phyloP scores from a whole-genome alignment of 2,797 vertebrate genomes.

The Smutsia gigantea region DNA sequence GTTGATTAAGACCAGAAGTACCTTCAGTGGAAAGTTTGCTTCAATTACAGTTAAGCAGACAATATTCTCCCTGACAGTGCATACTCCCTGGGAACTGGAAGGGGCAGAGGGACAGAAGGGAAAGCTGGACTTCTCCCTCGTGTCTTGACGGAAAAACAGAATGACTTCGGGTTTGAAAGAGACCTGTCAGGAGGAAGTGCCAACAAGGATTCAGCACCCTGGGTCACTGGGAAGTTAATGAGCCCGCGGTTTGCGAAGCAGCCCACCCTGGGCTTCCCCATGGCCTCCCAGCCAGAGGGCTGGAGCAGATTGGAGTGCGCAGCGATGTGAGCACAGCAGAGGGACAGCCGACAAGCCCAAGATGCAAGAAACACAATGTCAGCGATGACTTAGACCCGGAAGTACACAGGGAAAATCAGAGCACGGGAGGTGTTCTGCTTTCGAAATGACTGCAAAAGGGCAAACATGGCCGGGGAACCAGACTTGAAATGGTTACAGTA shows the following conservation, averaged over 20 bases:
- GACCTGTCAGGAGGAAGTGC: neutral
- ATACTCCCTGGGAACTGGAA: neutral
- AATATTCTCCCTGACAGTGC: neutral
- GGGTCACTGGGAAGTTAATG: neutral
- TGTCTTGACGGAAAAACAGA: neutral
- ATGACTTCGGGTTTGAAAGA: neutral
- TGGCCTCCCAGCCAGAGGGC: neutral
- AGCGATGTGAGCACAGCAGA: neutral
- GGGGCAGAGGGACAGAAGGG: neutral
- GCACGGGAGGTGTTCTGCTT: neutral
- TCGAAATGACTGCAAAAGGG: slow-evolving; percentile 56
- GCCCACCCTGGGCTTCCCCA: neutral
- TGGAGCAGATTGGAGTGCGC: too few relatives aligned
- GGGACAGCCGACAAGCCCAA: neutral
- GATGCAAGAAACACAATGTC: neutral
- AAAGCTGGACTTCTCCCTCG: neutral
- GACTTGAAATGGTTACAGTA: slow-evolving; percentile 73
- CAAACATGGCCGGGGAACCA: slow-evolving; percentile 75
- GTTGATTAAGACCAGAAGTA: neutral
- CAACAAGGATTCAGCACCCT: neutral
- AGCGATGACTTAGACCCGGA: rapidly evolving
- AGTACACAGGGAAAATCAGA: neutral
- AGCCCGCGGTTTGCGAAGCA: rapidly evolving
- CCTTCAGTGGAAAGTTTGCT: neutral
- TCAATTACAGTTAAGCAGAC: neutral